These are phyloP conservation scores for Arizona elegans DNA, from an alignment of 2,113 vertebrate species.

Conservation along the genomic window DNA sequence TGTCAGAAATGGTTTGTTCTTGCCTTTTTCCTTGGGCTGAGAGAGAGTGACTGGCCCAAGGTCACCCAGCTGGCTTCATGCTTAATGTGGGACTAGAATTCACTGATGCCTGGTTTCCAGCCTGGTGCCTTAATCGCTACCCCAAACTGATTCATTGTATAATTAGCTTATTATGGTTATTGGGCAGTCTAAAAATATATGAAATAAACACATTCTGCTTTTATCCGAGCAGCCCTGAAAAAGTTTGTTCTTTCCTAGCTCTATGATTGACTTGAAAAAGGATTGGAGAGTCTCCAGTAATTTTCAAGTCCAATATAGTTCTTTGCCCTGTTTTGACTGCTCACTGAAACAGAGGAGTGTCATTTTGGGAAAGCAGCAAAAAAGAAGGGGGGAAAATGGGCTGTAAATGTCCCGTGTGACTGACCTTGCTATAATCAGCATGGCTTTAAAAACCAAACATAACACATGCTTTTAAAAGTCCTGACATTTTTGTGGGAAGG, in stretches of 20 bases:
- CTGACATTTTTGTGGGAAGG: background rate
- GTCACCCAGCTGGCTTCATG: background rate
- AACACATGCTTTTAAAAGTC: background rate
- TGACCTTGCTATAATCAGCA: background rate
- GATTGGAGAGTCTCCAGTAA: constrained; percentile 19
- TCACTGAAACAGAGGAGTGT: constrained; percentile 26
- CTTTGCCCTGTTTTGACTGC: constrained; percentile 20
- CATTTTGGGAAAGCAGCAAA: background rate
- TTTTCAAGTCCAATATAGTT: constrained; percentile 19
- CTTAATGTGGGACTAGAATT: background rate
- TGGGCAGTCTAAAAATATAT: background rate
- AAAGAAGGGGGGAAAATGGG: background rate
- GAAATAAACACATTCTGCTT: constrained; percentile 9
- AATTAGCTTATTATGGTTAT: constrained; percentile 23
- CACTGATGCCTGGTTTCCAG: background rate
- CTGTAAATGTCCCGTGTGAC: background rate
- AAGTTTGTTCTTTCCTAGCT: constrained; percentile 40
- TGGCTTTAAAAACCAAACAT: constrained; percentile 8
- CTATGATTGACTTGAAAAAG: constrained; percentile 20
- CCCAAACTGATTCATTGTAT: background rate
- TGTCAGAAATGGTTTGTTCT: background rate
- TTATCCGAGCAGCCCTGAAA: constrained; percentile 39
- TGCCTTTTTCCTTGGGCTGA: background rate
- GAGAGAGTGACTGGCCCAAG: background rate
- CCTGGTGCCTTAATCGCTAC: background rate